Percentiles rank a stretch among this genome's conserved stretches.
These are phyloP conservation scores for Patella caerulea DNA, from an alignment of 2,888 invertebrate genomes.

Conservation along the genomic window DNA sequence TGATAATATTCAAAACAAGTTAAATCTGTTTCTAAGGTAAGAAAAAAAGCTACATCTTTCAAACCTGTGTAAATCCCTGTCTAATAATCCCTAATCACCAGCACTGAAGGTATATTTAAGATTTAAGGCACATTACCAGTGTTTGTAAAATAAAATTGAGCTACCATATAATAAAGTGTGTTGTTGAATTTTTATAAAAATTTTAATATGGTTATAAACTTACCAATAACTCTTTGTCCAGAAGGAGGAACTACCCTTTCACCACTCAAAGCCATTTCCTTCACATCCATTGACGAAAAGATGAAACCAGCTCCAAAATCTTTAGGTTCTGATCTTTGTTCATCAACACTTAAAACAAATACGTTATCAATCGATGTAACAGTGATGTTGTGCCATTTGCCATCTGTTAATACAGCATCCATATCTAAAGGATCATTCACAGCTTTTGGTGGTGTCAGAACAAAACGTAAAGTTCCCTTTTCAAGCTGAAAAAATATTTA, in stretches of 20 bases:
- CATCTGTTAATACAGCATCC: constrained; percentile 78
- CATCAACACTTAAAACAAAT: constrained; percentile 74
- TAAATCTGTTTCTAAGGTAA: no score
- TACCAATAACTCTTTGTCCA: constrained; percentile 41
- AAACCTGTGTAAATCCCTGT: no score
- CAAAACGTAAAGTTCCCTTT: constrained; percentile 41
- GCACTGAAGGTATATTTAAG: no score
- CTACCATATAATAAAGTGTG: neutral
- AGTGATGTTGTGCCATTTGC: constrained; percentile 90
- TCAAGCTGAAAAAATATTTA: constrained; percentile 41
- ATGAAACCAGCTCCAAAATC: constrained; percentile 79
- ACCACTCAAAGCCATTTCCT: constrained; percentile 82
- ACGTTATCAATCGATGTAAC: constrained; percentile 70
- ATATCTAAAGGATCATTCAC: constrained; percentile 30
- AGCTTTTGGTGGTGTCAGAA: constrained; percentile 30
- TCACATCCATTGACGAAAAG: constrained; percentile 91
- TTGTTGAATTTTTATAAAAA: neutral
- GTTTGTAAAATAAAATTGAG: neutral
- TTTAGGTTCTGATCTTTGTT: constrained; percentile 21
- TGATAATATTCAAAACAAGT: no score
- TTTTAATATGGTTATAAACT: neutral
- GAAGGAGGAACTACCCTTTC: constrained; percentile 33
- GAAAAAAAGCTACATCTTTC: no score
- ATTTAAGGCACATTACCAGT: no score
- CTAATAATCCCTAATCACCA: no score